Evolutionary conservation across 2,888 invertebrate genomes (phyloP), one percentile per base, ranked within the genome.

Genomic region (Stenichneumon culpator): DNA sequence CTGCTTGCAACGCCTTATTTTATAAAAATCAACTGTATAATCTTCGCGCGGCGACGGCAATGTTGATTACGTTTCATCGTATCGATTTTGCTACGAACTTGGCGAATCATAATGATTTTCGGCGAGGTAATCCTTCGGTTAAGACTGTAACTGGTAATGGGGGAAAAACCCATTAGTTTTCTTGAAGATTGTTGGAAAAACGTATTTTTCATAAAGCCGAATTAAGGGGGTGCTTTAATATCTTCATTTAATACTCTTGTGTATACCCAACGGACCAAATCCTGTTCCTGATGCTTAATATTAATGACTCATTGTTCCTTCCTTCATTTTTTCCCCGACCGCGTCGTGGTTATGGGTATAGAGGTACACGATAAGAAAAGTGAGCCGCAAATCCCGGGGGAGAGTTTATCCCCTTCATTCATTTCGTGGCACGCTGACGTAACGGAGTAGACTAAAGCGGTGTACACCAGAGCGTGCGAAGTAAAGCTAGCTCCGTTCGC

Each of bases 371-470:
- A 67, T 82, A 75, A 82, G 82, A 75, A 85, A 85, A 82, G 70
- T 79, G 73, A 73, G 84, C 82, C 79, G 67, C 84, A 79, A 84
- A 84, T 79, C 82, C 82, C 77, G 73, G 57, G 84, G 84, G 79
- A 79, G 84, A 88, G 86, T 79, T 90, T 89, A 90, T 90, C 89
- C 89, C 86, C 85, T 86, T 88, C 88, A 89, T 88, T 87, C 87
- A 87, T 89, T 88, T 89, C 90, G 72, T 83, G 87, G 88, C 90
- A 90, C 90, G 90, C 89, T 85, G 84, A 82, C 82, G 79, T 70
- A 69, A 79, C 75, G 5, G 70, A 74, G 74, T 74, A 65, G 70
- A 79, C 65, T 81, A 63, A 60, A 52, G 63, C 36, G 79, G 68
- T 60, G 47, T 70, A 68, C 54, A 52, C 11, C 52, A 28, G 25